Conservation (phyloP, 2,113 vertebrate species). For the Irena cyanogastra region DNA sequence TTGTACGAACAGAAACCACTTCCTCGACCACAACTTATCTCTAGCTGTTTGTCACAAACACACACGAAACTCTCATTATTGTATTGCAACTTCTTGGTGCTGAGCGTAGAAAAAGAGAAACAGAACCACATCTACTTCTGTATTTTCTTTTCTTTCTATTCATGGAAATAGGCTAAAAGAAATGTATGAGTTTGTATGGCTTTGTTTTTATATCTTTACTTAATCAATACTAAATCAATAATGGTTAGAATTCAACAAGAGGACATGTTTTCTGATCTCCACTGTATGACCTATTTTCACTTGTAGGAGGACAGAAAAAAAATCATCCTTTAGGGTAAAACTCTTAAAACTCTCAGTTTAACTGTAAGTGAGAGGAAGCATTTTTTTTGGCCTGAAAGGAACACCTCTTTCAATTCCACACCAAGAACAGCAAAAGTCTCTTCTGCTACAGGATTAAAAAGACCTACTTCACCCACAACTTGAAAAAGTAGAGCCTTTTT, state of each 20-base stretch:
- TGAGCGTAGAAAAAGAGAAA: slow-evolving; percentile 24
- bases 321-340: neutral
- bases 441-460: neutral
- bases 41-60: slow-evolving; percentile 33
- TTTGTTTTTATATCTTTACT: neutral
- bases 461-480: neutral
- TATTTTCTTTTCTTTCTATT: neutral
- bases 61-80: neutral
- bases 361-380: neutral
- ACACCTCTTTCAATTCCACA: neutral
- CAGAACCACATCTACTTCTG: neutral
- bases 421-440: neutral
- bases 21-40: slow-evolving; percentile 25
- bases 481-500: neutral
- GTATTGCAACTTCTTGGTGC: neutral
- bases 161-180: neutral
- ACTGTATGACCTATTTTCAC: neutral
- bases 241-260: neutral
- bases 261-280: neutral
- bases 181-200: neutral
- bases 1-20: slow-evolving; percentile 44
- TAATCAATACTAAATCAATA: neutral
- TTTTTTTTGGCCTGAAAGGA: neutral
- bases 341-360: too few species aligned
- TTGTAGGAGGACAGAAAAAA: neutral